Evolutionary conservation across 2,113 vertebrate species (phyloP).

Genomic region (Erythrocercus mccallii): DNA sequence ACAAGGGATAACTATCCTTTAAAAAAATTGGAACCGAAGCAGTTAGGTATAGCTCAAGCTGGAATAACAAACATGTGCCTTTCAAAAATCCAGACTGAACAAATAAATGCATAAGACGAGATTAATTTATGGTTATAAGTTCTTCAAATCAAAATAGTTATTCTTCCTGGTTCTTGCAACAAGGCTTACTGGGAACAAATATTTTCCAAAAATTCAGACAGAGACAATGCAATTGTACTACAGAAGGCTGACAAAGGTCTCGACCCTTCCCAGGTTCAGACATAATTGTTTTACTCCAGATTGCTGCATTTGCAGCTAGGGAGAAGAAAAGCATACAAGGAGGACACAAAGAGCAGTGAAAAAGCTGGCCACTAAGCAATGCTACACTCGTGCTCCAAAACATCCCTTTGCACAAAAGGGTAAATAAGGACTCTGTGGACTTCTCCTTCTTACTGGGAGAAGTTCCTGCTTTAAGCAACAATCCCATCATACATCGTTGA

Average conservation of each 20-base stretch:
- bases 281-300: neutral
- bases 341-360: neutral
- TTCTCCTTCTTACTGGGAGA: neutral
- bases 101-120: neutral
- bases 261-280: neutral
- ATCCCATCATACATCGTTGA: neutral
- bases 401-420: neutral
- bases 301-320: neutral
- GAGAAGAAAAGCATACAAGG: neutral
- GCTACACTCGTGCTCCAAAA: neutral
- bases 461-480: neutral
- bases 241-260: neutral
- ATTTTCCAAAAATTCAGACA: neutral
- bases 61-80: neutral
- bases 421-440: constrained; percentile 5
- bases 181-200: neutral
- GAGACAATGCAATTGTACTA: neutral
- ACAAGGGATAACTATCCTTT: neutral
- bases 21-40: neutral
- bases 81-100: neutral
- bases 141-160: neutral
- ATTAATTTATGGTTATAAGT: neutral
- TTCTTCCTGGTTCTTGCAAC: neutral
- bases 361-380: neutral
- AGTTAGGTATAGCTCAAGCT: neutral